Base-by-base conservation (phyloP, 1,140 invertebrate species). In the Halictus rubicundus region DNA sequence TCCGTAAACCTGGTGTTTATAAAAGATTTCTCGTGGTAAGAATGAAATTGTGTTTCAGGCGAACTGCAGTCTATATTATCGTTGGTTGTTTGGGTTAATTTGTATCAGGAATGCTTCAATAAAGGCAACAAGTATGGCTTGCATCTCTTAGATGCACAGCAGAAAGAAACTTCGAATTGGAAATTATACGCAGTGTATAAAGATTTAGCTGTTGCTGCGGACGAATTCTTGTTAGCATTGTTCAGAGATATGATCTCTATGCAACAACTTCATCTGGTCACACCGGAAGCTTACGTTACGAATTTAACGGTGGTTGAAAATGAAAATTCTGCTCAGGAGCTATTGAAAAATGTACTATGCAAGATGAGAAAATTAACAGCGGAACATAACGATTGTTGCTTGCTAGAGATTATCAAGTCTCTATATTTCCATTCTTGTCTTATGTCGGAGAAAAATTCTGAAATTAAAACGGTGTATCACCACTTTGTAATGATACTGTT, bases 351-450 rank as follows among this genome's bases (percentile, higher is more conserved):
- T 19, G 72, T 90, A 0, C 49, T 84, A 10, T 27, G 39, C 9
- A 84, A 74, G 65, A 78, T 81, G 5, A 75, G 73, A 37, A 81
- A 74, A 59, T 71, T 89, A 8, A 83, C 80, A 74, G 27, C 73
- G 4, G 84, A 89, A 63, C 87, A 89, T 66, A 86, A 88, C 7
- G 86, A 91, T 80, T 86, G 88, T 46, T 82, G 84, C 5, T 65
- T 90, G 42, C 37, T 90, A 12, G 83, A 84, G 70, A 86, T 91
- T 49, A 76, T 90, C 5, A 87, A 83, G 63, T 87, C 81, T 39
- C 81, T 91, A 4, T 85, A 89, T 68, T 71, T 84, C 4, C 74
- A 61, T 49, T 87, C 71, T 37, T 83, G 32, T n/a, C 60, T n/a
- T 78, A 37, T 54, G 27, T 42, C 52, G 49, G 39, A 52, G 5